Evolutionary conservation across 2,113 vertebrate genomes (phyloP).

Genomic region (Rhynchomys soricoides): DNA sequence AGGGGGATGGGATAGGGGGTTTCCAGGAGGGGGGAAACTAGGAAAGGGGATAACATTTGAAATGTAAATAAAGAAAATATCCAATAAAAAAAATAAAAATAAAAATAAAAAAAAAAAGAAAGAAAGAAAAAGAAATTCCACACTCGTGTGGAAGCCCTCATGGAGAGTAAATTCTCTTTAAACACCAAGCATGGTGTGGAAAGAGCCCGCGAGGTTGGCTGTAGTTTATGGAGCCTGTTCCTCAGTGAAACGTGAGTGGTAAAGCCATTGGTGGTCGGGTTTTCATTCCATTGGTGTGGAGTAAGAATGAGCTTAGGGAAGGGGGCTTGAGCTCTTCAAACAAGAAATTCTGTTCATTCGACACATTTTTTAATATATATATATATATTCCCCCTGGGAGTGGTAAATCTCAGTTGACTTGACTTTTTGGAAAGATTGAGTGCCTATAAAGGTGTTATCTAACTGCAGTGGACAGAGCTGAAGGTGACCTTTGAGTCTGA

Average conservation of each 20-base stretch:
- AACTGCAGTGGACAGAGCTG: background rate
- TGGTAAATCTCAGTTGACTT: background rate
- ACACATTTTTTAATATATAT: background rate
- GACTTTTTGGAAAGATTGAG: background rate
- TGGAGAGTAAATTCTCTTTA: background rate
- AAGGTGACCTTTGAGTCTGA: background rate
- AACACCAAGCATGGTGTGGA: background rate
- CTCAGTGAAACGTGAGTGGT: background rate
- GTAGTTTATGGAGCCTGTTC: background rate
- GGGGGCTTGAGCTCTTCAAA: background rate
- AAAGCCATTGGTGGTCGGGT: background rate
- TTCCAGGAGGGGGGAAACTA: no score
- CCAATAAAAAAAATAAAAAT: no score
- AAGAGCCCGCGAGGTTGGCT: background rate
- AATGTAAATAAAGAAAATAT: no score
- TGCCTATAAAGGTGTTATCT: background rate
- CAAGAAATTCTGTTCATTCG: background rate
- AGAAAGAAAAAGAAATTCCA: no score
- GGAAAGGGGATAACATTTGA: no score
- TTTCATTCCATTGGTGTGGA: background rate
- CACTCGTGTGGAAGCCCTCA: conserved; percentile 22
- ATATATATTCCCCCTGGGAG: background rate
- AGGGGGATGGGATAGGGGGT: no score
- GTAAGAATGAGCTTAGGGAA: background rate
- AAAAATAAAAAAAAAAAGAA: no score